Conservation (phyloP, 2,113 vertebrate genomes). For the Embiotoca jacksoni region DNA sequence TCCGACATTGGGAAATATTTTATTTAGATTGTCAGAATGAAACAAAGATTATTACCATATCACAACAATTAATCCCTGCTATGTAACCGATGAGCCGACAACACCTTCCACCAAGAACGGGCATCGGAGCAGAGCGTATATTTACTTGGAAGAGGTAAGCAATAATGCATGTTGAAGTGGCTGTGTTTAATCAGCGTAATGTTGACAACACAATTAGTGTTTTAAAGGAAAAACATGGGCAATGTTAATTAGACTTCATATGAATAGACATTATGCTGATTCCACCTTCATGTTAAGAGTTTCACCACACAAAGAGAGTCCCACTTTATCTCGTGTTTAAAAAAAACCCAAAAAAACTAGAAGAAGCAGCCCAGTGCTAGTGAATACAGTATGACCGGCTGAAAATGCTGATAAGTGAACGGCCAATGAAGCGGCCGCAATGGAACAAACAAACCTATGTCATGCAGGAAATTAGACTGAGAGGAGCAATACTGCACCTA, state of each 20-base stretch:
- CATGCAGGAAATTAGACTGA: slow-evolving; percentile 69
- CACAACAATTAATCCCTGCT: background rate
- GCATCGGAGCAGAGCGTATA: background rate
- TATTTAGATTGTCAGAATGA: background rate
- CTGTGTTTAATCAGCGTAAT: background rate
- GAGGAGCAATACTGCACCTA: slow-evolving; percentile 63
- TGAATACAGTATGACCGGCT: slow-evolving; percentile 23
- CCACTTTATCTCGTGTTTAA: background rate
- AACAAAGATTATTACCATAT: background rate
- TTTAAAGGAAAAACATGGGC: background rate
- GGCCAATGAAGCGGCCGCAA: slow-evolving; percentile 27
- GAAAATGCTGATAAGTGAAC: slow-evolving; percentile 45
- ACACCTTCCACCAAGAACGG: background rate
- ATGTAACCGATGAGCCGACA: background rate
- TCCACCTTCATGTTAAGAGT: background rate
- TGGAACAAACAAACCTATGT: slow-evolving; percentile 62
- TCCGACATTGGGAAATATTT: background rate
- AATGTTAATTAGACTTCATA: background rate
- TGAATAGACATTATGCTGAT: background rate
- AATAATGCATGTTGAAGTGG: slow-evolving; percentile 5
- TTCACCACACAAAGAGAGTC: slow-evolving; percentile 7
- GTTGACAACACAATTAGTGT: slow-evolving; percentile 6
- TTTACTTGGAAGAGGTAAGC: slow-evolving; percentile 2
- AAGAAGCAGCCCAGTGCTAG: slow-evolving; percentile 5
- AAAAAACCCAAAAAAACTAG: background rate